Evolutionary conservation across 1,140 invertebrate species (phyloP), one percentile per base, ranked within the genome.

Genomic region (Drosophila truncata): DNA sequence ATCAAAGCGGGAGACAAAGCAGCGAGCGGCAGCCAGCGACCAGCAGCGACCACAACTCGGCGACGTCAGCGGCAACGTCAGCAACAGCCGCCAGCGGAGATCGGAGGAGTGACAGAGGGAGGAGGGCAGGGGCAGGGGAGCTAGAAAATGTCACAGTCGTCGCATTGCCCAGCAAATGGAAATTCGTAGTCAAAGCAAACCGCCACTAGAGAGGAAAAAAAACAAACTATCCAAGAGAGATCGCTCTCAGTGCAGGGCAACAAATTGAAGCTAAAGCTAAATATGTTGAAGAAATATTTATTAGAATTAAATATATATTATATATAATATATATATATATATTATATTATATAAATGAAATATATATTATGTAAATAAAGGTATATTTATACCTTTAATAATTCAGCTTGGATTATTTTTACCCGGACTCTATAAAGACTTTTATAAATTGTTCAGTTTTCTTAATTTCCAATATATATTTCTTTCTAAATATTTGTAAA

Each of bases 1-100:
- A 85, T 86, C 82, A 82, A 87, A 71, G 61, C 74, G 54, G 55
- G 63, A 76, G 75, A 86, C 80, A 86, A 87, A 60, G 55, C 55
- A 76, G 42, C 27, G 27, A 29, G 27, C 27, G 7, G 27, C 27
- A n/a, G n/a, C n/a, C 55, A 76, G 42, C 27, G 27, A 29, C 6
- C 27, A 4, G 27, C 27, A 76, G 33, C 55, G 41, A 44, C 50
- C 70, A n/a, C 66, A 55, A 23, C 52, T 55, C 46, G 37, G 55
- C 41, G 62, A 63, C 71, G 69, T 74, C 71, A 74, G 57, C 70
- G 25, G 31, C 27, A 42, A 57, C 57, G 57, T 44, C 57, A 61
- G 63, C 59, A 25, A 25, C 29, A 35, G 13, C 23, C 25, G 42
- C 16, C 76, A 61, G 66, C 46, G 25, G 47, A 0, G 47, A n/a